Base-by-base conservation (phyloP, 2,113 vertebrate species). In the Saccopteryx leptura region DNA sequence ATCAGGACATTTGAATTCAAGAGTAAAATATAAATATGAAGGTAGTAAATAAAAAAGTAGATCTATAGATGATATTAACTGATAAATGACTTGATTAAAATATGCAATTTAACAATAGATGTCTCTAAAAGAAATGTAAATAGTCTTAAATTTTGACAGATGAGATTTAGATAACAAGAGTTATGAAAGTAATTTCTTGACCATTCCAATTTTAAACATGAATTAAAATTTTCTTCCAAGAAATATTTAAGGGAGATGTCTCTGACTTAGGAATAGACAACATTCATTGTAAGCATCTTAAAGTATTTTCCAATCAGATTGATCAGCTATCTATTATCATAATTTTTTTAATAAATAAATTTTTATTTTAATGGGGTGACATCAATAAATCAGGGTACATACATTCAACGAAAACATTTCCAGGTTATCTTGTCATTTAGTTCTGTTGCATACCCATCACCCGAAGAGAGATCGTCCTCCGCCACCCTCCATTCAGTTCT, bases 11-110 rank as follows among this genome's bases (percentile, higher is more conserved):
- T 63, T 88, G 9, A 94, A 94, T 28, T 92, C 46, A 88, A 85
- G 26, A 71, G 12, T 83, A 56, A 86, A 97, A 91, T 58, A 83
- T 26, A 91, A 86, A 86, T 66, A 85, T 33, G 9, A 88, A 74
- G 28, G 6, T 91, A 28, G 79, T 81, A 71, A 95, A 82, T 69
- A 1, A 13, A 83, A 91, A 90, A 90, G 1, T 1, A 24, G 13
- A 65, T 33, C 12, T 74, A 89, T 69, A 78, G 28, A 78, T 93
- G 15, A 80, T 26, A 75, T 8, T 46, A 88, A 69, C 7, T 9
- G 93, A 19, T 88, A 7, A 71, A 18, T 79, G 6, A 92, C 72
- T 75, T 95, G 61, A 85, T 17, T 61, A 65, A 94, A 84, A 78
- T 6, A 60, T 79, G 9, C 4, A 89, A 60, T 69, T 74, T 54